Evolutionary conservation across 2,113 vertebrate species (phyloP), one percentile per base, ranked within the genome.

Genomic region (Carlito syrichta): DNA sequence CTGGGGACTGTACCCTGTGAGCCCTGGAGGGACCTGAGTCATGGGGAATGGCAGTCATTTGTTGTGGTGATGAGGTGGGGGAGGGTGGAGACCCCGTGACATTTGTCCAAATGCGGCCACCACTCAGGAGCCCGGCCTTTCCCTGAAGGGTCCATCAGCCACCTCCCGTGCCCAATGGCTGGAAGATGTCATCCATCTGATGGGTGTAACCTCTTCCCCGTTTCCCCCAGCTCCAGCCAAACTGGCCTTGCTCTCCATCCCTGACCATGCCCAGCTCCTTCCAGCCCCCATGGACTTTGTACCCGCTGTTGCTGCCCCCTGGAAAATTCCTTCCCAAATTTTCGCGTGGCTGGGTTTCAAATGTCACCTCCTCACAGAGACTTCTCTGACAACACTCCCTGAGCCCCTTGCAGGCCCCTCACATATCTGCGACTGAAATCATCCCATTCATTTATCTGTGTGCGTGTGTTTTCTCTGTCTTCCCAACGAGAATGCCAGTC

Each of bases 241-340:
- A 10, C 25, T 14, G 50, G 25, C 40, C 22, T 60, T 69, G 40
- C 71, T 40, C 50, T 45, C 62, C 12, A 50, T 56, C 20, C 25
- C 48, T 50, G 43, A 23, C 3, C 14, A 27, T 32, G 13, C 54
- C 14, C 7, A 9, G 50, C 66, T 76, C 12, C 16, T 89, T 17
- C 17, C 12, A 4, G 81, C 66, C 66, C 66, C 58, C 81, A 69
- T 73, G 74, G 27, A 10, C 96, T 95, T 85, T 38, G 54, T 38
- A 50, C 1, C 66, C 50, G 69, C 45, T 40, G 1, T 85, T 79
- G 16, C 40, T 16, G 23, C 52, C 17, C 45, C 35, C 32, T 48
- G 40, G 40, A 76, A 95, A 45, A 60, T 1, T 8, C 19, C 20
- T 60, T 78, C 78, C 22, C 66, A 32, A 30, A 35, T 58, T n/a